Evolutionary conservation across 2,888 invertebrate genomes (phyloP), one percentile per base, ranked within the genome.

Genomic region (Polydrusus tereticollis): DNA sequence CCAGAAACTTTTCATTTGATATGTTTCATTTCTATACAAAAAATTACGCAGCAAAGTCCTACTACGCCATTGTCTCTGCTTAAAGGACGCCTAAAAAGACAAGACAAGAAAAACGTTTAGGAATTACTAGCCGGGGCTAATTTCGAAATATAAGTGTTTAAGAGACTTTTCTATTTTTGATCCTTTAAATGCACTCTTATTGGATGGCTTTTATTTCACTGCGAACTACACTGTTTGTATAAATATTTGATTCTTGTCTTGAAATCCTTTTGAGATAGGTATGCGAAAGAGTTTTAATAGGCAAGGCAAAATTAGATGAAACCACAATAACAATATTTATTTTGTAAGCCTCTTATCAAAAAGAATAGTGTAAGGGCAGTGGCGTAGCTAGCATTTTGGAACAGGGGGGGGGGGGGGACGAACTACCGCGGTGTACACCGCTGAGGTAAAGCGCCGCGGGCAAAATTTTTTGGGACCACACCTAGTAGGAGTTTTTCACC

Each of bases 131-230:
- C 67, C 21, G 26, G n/a, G 43, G 52, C 65, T 65, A 58, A 64
- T 73, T 69, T 69, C 63, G 66, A 62, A 52, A 52, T 62, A 45
- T 62, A 65, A 68, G 43, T 45, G 57, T 50, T 64, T 64, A 70
- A 65, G 65, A 52, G 67, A 65, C 58, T 65, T 66, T 71, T 71
- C 64, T 70, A 69, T 73, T 73, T 73, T 73, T 66, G 57, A 69
- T 73, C 65, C 12, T 21, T 45, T 59, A 63, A 52, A 59, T 62
- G 26, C 45, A n/a, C 38, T 55, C 45, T 63, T 69, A 59, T 65
- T 57, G n/a, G n/a, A n/a, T n/a, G n/a, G 47, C n/a, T 62, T 66
- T 73, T 69, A 69, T 73, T 73, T 66, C 58, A 47, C 63, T 67
- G 59, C 57, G 69, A 63, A 72, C 66, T 69, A 47, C 66, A 45